Conservation (phyloP, 2,113 vertebrate species). For the Condylura cristata region DNA sequence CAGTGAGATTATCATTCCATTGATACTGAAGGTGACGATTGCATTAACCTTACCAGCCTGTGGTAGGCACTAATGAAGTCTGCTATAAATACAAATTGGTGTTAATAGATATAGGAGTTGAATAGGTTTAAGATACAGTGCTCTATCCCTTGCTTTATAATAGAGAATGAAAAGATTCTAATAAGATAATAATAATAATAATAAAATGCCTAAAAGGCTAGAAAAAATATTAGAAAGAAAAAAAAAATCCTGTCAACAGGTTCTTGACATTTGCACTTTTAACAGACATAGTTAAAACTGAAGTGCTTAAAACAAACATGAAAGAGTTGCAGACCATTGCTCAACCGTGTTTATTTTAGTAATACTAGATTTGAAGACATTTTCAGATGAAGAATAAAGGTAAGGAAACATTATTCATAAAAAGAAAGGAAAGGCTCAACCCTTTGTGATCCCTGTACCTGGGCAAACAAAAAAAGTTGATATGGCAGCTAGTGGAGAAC, state of each 20-base stretch:
- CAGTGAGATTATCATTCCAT: constrained; percentile 13
- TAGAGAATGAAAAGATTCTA: background rate
- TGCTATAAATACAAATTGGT: background rate
- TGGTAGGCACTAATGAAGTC: background rate
- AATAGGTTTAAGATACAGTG: background rate
- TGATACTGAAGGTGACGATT: background rate
- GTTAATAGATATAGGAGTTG: background rate
- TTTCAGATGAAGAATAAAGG: background rate
- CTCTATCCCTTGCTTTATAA: background rate
- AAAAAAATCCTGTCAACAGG: background rate
- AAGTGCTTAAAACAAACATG: background rate
- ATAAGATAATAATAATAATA: background rate
- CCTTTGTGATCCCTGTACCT: background rate
- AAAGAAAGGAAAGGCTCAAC: background rate
- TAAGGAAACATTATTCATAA: background rate
- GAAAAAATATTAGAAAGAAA: background rate
- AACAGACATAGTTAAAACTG: background rate
- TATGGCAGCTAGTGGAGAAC: background rate
- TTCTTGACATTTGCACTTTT: background rate
- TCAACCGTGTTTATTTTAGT: background rate
- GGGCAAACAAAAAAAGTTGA: background rate
- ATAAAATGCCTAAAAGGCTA: background rate
- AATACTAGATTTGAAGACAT: background rate
- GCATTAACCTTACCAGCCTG: background rate
- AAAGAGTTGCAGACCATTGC: background rate